Evolutionary conservation across 2,797 vertebrate species (phyloP).

Genomic region (Cynopterus sphinx): DNA sequence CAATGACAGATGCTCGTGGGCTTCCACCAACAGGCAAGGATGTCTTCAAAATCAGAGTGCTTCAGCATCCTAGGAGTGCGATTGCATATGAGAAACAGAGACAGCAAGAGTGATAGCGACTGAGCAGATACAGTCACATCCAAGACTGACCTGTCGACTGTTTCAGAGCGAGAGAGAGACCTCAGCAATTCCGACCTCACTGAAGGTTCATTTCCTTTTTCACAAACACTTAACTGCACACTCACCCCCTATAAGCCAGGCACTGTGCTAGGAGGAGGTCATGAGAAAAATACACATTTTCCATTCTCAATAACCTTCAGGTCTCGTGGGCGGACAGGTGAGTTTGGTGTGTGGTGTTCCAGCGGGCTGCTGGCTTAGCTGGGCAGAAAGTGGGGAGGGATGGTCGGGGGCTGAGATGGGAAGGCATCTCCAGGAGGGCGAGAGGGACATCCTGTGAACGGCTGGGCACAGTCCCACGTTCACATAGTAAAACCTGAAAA

Average conservation of each 20-base stretch:
- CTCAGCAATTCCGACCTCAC: not conserved
- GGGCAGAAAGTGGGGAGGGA: not conserved
- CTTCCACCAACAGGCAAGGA: not conserved
- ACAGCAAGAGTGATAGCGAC: not conserved
- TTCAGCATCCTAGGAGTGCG: too few relatives aligned
- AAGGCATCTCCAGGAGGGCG: not conserved
- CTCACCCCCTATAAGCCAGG: not conserved
- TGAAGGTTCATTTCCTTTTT: not conserved
- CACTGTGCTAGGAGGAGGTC: not conserved
- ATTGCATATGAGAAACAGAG: not conserved
- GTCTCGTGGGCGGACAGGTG: not conserved
- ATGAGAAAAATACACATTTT: not conserved
- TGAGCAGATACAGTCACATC: not conserved
- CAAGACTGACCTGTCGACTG: not conserved
- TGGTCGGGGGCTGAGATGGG: not conserved
- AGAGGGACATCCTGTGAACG: accelerated
- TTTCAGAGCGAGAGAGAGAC: not conserved
- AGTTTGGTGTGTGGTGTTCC: accelerated
- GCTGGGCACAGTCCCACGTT: accelerated
- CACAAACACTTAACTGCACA: not conserved
- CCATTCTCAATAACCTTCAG: not conserved
- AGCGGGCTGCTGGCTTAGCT: not conserved
- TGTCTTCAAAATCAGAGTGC: not conserved
- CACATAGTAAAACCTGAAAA: accelerated
- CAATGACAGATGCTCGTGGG: not conserved